Evolutionary conservation across 2,888 invertebrate genomes (phyloP), one percentile per base, ranked within the genome.

Genomic region (Eurois occulta): DNA sequence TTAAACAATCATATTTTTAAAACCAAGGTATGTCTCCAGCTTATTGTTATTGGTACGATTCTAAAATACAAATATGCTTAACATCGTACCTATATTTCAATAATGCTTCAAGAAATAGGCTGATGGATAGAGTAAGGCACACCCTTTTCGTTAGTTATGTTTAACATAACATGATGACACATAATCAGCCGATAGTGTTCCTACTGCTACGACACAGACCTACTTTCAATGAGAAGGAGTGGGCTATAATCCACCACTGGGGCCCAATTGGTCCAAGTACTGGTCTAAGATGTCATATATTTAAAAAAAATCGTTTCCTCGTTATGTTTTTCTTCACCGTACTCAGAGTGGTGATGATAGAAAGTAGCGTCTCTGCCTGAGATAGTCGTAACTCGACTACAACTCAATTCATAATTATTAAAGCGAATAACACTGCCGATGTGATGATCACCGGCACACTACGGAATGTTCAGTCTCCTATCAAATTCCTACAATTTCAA

Each of bases 401-500:
- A 8, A 8, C 41, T 46, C 46, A 46, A 21, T 48, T 21, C 2
- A 21, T 48, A 48, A 48, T 48, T 5, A 3, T 24, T 10, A 52
- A 52, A n/a, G 2, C 55, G 21, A 11, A n/a, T n/a, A n/a, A 4
- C n/a, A 55, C n/a, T n/a, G 11, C n/a, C 55, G 4, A 55, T 58
- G n/a, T 13, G 41, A 13, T 41, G 41, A 13, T 41, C 41, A 68
- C 43, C n/a, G 52, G n/a, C 52, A 10, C 52, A 32, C 18, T 21
- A 16, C 32, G 2, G 32, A n/a, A 32, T 55, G 16, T 24, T 67
- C 43, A 16, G 21, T 13, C 6, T 24, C 0, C 1, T 18, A 58
- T 65, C n/a, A 48, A 55, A 55, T 28, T 48, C 24, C 10, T 10
- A 43, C 32, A 70, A 24, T 83, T 78, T 58, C 48, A 81, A 80